Conservation (phyloP, 2,113 vertebrate species). For the Cryptotis parvus region DNA sequence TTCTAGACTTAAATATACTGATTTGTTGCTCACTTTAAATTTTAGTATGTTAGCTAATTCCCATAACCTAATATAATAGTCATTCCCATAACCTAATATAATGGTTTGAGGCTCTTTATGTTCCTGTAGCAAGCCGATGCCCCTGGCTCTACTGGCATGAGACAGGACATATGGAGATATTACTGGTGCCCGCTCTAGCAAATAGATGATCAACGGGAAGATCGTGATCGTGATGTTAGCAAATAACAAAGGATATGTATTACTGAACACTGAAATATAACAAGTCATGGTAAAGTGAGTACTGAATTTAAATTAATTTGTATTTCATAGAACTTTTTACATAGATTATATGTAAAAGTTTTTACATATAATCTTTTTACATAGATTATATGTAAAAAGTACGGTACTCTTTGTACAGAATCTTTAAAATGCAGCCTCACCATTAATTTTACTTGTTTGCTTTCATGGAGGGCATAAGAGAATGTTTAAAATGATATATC, state of each 20-base stretch:
- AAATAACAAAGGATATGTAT: not conserved
- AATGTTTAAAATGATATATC: not conserved
- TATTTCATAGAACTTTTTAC: not conserved
- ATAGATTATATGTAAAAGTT: not conserved
- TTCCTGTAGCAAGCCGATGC: too few relatives aligned
- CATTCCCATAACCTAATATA: too few relatives aligned
- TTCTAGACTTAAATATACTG: not conserved
- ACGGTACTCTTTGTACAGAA: not conserved
- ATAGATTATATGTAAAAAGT: not conserved
- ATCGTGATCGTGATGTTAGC: too few relatives aligned
- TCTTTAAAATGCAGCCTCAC: not conserved
- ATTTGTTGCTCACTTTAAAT: not conserved
- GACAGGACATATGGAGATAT: too few relatives aligned
- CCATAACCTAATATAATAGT: too few relatives aligned
- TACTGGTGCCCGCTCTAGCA: too few relatives aligned
- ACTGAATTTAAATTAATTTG: not conserved
- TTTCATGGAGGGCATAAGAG: not conserved
- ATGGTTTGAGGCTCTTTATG: too few relatives aligned
- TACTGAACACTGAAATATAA: not conserved
- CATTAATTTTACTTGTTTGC: not conserved
- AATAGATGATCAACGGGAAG: too few relatives aligned
- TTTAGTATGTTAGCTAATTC: rapidly evolving
- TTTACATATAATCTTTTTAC: too few relatives aligned
- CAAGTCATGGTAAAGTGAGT: not conserved
- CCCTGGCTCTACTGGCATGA: too few relatives aligned